These are phyloP conservation scores for Brienomyrus brachyistius DNA, from an alignment of 2,113 vertebrate genomes.

Conservation along the genomic window DNA sequence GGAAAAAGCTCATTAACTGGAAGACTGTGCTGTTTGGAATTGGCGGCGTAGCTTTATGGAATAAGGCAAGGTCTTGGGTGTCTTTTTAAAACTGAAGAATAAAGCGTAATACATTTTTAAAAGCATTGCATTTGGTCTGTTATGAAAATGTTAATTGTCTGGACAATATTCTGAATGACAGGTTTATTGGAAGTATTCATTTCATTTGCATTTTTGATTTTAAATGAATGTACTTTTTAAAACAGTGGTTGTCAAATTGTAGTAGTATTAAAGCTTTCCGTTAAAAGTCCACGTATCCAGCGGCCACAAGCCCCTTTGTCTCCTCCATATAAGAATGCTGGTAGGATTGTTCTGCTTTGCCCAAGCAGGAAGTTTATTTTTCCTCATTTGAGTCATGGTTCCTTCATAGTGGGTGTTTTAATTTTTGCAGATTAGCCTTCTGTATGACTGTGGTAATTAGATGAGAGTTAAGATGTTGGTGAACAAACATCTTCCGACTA, in stretches of 20 bases:
- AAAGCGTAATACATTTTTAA: not conserved
- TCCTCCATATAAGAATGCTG: not conserved
- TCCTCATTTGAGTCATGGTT: not conserved
- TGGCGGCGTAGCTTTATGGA: not conserved
- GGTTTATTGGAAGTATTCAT: not conserved
- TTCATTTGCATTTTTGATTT: not conserved
- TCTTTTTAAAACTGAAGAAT: not conserved
- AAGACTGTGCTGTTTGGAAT: not conserved
- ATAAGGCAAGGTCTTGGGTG: not conserved
- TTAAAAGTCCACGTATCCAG: not conserved
- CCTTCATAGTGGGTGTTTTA: not conserved
- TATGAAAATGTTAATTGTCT: not conserved
- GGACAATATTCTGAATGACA: not conserved
- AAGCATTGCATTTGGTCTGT: not conserved
- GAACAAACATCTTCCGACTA: constrained; percentile 1
- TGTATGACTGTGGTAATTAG: not conserved
- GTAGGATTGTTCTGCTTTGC: not conserved
- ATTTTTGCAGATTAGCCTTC: not conserved
- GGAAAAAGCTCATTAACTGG: not conserved
- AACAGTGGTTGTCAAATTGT: not conserved
- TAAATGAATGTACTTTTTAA: not conserved
- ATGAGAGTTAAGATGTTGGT: not conserved
- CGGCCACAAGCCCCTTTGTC: not conserved
- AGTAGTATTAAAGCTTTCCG: not conserved
- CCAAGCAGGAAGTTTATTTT: not conserved